phyloP scores from a whole-genome alignment of 2,113 vertebrate species.

The Myiagra hebetior region DNA sequence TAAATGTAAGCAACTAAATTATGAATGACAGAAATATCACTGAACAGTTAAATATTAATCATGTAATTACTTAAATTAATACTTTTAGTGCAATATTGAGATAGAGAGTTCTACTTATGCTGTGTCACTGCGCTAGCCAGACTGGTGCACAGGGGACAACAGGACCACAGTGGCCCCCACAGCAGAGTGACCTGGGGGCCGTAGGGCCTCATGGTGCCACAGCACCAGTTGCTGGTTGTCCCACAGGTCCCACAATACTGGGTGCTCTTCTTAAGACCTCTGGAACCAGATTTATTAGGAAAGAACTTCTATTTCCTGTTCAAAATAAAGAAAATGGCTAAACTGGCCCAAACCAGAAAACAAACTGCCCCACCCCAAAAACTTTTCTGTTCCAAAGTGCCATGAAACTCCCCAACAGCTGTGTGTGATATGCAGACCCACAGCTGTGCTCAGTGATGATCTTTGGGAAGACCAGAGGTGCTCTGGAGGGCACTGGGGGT shows the following conservation, averaged over 20 bases:
- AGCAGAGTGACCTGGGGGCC: accelerated
- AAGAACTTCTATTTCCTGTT: not conserved
- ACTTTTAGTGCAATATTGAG: slow-evolving; percentile 7
- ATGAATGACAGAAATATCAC: slow-evolving; percentile 64
- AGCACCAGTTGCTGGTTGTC: not conserved
- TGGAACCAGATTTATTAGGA: not conserved
- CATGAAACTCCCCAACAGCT: accelerated
- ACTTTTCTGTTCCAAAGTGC: not conserved
- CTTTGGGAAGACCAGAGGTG: not conserved
- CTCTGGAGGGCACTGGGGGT: not conserved
- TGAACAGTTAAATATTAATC: slow-evolving; percentile 65
- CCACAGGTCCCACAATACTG: not conserved
- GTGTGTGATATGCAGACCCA: not conserved
- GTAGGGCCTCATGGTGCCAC: not conserved
- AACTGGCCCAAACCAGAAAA: not conserved
- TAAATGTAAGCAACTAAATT: slow-evolving; percentile 69
- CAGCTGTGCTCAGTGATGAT: not conserved
- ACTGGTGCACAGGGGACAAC: accelerated
- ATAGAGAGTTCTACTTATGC: not conserved
- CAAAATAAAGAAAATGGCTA: not conserved
- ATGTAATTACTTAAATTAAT: slow-evolving; percentile 65
- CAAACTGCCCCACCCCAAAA: not conserved
- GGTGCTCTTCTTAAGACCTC: not conserved
- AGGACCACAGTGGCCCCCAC: accelerated
- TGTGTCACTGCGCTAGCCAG: accelerated